Evolutionary conservation across 1,140 invertebrate genomes (phyloP).

Genomic region (Argopecten irradians): DNA sequence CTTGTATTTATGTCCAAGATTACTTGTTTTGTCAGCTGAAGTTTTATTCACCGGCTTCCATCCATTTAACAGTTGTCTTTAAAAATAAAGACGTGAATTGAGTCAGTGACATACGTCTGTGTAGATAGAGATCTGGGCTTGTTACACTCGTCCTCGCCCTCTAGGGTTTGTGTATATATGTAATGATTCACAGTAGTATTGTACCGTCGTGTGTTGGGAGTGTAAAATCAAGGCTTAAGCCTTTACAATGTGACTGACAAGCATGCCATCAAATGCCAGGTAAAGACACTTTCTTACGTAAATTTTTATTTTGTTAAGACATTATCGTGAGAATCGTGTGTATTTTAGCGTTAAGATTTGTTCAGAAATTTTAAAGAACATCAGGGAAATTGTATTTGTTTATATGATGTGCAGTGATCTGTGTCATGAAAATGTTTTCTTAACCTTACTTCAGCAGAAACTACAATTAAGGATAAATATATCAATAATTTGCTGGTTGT

Average conservation of each 20-base stretch:
- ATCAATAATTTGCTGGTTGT: neutral
- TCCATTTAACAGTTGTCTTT: conserved; percentile 18
- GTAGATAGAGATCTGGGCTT: neutral
- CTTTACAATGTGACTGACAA: neutral
- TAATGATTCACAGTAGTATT: neutral
- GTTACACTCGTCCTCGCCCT: neutral
- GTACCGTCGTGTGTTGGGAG: neutral
- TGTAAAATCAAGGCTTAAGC: neutral
- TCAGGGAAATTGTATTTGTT: neutral
- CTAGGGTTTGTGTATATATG: conserved; percentile 16
- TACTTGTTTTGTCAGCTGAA: neutral
- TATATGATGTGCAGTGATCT: neutral
- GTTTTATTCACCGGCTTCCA: neutral
- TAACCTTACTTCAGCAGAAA: neutral
- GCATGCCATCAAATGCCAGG: neutral
- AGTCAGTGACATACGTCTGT: neutral
- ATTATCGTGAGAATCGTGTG: neutral
- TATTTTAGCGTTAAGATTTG: neutral
- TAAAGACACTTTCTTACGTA: neutral
- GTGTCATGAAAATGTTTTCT: neutral
- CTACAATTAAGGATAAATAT: too few relatives aligned
- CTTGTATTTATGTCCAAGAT: neutral
- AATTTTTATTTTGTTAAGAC: neutral
- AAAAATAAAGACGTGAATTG: neutral
- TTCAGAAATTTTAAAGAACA: neutral